Conservation (phyloP, 1,140 invertebrate species). For the Trialeurodes vaporariorum region DNA sequence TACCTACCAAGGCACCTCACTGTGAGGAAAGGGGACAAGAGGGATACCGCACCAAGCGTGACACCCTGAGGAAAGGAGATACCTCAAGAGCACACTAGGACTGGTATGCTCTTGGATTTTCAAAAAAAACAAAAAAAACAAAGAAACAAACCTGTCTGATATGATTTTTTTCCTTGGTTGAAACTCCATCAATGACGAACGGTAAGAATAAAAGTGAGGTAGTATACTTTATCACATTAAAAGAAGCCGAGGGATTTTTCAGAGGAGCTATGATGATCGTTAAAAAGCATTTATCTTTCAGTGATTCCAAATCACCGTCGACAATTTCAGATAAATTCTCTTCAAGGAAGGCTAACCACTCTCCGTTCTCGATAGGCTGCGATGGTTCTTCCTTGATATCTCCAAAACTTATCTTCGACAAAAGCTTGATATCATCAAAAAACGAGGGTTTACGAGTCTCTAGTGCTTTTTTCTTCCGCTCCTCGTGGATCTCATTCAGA, state of each 20-base stretch:
- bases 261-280: background rate
- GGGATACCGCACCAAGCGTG: too few species aligned
- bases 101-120: too few species aligned
- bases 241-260: background rate
- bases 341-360: background rate
- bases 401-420: background rate
- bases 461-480: background rate
- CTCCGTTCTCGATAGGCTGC: background rate
- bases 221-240: background rate
- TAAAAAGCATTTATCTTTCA: background rate
- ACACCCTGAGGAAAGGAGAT: too few species aligned
- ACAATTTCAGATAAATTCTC: background rate
- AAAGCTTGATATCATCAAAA: background rate
- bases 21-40: too few species aligned
- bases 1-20: too few species aligned
- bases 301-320: background rate
- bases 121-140: too few species aligned
- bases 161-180: background rate
- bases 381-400: background rate
- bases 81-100: too few species aligned
- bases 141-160: background rate
- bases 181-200: background rate
- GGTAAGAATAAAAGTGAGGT: background rate
- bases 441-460: background rate
- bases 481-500: background rate